phyloP scores from a whole-genome alignment of 2,888 invertebrate species.

The Drosophila ezoana region DNA sequence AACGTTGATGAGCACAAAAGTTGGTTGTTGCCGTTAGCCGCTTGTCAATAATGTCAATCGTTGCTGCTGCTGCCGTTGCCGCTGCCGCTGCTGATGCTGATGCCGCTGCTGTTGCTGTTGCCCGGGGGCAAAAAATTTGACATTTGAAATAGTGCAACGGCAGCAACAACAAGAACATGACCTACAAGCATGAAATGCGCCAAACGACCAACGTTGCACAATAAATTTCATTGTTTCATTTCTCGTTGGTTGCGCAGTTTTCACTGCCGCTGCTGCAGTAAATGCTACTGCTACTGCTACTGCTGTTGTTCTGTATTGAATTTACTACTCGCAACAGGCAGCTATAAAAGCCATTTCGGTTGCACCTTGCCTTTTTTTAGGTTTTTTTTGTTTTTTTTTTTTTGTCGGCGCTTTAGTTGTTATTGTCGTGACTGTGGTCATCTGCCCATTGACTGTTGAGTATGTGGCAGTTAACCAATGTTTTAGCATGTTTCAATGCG shows the following conservation, averaged over 20 bases:
- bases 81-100: conserved; percentile 32
- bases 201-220: conserved; percentile 40
- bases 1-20: conserved; percentile 42
- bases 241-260: conserved; percentile 36
- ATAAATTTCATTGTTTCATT: conserved; percentile 63
- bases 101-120: conserved; percentile 3
- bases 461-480: conserved; percentile 52
- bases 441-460: conserved; percentile 42
- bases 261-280: conserved; percentile 18
- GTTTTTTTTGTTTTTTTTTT: conserved; percentile 9
- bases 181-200: conserved; percentile 45
- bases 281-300: conserved; percentile 8
- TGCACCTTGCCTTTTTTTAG: neutral
- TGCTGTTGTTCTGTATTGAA: conserved; percentile 40
- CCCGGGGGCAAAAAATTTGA: conserved; percentile 53
- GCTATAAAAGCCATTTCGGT: conserved; percentile 61
- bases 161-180: conserved; percentile 22
- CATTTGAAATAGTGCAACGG: conserved; percentile 58
- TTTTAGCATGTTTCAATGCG: conserved; percentile 39
- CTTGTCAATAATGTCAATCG: conserved; percentile 73
- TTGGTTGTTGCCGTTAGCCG: conserved; percentile 40
- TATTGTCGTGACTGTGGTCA: conserved; percentile 39
- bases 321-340: conserved; percentile 57
- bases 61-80: conserved; percentile 25
- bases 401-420: conserved; percentile 26